These are phyloP conservation scores for Hylomyscus alleni DNA, from an alignment of 2,797 vertebrate species.

Conservation along the genomic window DNA sequence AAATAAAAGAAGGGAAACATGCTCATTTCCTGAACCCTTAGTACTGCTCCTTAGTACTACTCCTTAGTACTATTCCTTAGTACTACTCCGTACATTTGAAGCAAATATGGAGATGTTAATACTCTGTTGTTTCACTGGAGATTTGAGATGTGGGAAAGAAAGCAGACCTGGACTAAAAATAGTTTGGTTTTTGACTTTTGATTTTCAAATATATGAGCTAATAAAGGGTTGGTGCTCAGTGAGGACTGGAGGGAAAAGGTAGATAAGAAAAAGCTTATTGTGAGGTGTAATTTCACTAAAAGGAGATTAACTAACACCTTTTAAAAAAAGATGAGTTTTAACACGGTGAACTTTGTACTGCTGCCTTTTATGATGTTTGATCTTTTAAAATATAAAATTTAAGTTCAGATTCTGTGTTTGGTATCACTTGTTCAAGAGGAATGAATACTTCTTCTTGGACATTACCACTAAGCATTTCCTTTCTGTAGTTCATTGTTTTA, in stretches of 20 bases:
- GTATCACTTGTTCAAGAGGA: not conserved
- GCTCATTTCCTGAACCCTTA: constrained; percentile 16
- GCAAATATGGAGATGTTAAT: not conserved
- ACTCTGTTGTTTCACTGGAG: not conserved
- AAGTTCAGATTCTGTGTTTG: not conserved
- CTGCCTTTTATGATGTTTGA: not conserved
- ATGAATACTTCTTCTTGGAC: not conserved
- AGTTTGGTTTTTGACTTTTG: not conserved
- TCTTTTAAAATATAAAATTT: not conserved
- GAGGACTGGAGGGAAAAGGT: not conserved
- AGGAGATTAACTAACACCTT: not conserved
- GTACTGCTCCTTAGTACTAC: not conserved
- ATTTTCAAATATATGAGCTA: constrained; percentile 22
- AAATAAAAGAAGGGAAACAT: not conserved
- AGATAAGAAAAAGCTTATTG: not conserved
- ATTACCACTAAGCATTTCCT: not conserved
- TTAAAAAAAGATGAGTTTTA: not conserved
- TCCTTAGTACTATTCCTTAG: too few species aligned
- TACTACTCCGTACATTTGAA: not conserved
- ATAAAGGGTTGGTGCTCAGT: not conserved
- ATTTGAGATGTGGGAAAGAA: not conserved
- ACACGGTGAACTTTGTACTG: not conserved
- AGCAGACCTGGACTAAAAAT: not conserved
- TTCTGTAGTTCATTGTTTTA: not conserved
- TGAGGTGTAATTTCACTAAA: constrained; percentile 27